phyloP scores from a whole-genome alignment of 2,888 invertebrate species.

The Drosophila koepferae region DNA sequence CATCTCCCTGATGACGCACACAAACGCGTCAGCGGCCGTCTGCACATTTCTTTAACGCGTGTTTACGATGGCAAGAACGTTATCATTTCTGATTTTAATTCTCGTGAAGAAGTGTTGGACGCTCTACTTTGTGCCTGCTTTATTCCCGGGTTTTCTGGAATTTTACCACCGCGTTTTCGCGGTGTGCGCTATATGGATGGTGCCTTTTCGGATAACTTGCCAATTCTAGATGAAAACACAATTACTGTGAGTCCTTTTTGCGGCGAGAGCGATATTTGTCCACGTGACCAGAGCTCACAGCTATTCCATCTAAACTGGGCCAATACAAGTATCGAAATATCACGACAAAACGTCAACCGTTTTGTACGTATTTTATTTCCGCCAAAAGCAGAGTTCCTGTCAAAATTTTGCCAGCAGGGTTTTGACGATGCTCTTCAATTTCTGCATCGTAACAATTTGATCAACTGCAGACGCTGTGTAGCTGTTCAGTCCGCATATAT shows the following conservation, averaged over 20 bases:
- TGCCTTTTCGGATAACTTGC: constrained; percentile 97
- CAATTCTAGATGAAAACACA: constrained; percentile 96
- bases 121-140: constrained; percentile 97
- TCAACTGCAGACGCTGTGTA: constrained; percentile 96
- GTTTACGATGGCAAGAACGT: constrained; percentile 98
- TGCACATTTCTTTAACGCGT: constrained; percentile 97
- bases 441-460: constrained; percentile 94
- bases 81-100: constrained; percentile 95
- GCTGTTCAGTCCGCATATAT: constrained; percentile 94
- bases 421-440: constrained; percentile 96
- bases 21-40: constrained; percentile 93
- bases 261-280: constrained; percentile 98
- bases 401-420: constrained; percentile 98
- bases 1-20: constrained; percentile 96
- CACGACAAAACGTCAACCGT: constrained; percentile 96
- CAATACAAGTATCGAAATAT: constrained; percentile 96
- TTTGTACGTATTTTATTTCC: constrained; percentile 97
- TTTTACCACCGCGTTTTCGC: constrained; percentile 94
- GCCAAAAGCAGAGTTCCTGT: constrained; percentile 95
- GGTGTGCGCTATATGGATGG: constrained; percentile 97
- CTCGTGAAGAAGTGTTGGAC: constrained; percentile 95
- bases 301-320: constrained; percentile 94
- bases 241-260: constrained; percentile 98
- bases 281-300: constrained; percentile 93
- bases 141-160: constrained; percentile 97